Percentiles rank a stretch among this genome's conserved stretches.
phyloP scores from a whole-genome alignment of 2,113 vertebrate genomes.

The Ursus arctos region DNA sequence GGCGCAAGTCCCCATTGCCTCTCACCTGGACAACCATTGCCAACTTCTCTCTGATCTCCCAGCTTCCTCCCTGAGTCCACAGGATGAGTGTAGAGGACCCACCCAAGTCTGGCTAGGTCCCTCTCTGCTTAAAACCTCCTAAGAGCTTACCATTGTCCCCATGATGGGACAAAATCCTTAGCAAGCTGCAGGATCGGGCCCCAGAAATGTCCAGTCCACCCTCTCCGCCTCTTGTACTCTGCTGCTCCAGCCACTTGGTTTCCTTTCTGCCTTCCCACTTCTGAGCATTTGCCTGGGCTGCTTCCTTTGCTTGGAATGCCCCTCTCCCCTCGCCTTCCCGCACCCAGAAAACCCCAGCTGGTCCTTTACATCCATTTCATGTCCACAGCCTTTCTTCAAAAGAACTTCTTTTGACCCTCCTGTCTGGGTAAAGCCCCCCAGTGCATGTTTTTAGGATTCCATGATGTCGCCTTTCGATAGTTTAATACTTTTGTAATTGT shows the following conservation, averaged over 20 bases:
- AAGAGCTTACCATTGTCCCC: neutral
- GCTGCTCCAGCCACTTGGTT: neutral
- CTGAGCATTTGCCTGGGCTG: neutral
- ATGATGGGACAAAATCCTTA: accelerated
- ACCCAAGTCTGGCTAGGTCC: neutral
- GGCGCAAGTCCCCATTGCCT: neutral
- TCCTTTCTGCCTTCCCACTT: neutral
- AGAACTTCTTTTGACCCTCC: neutral
- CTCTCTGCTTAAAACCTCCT: neutral
- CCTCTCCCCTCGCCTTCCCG: neutral
- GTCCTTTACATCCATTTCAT: neutral
- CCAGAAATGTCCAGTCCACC: accelerated
- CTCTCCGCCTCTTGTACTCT: accelerated
- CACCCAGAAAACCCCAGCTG: neutral
- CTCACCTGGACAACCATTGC: neutral
- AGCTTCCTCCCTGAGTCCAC: neutral
- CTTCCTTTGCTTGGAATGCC: neutral
- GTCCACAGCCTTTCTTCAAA: neutral
- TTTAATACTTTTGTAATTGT: too few relatives aligned
- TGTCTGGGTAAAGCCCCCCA: neutral
- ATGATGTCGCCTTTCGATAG: neutral
- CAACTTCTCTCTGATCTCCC: accelerated
- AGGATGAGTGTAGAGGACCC: neutral
- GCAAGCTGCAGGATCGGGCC: neutral
- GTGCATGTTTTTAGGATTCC: neutral